Conservation (phyloP, 2,113 vertebrate species). For the Antechinus flavipes region DNA sequence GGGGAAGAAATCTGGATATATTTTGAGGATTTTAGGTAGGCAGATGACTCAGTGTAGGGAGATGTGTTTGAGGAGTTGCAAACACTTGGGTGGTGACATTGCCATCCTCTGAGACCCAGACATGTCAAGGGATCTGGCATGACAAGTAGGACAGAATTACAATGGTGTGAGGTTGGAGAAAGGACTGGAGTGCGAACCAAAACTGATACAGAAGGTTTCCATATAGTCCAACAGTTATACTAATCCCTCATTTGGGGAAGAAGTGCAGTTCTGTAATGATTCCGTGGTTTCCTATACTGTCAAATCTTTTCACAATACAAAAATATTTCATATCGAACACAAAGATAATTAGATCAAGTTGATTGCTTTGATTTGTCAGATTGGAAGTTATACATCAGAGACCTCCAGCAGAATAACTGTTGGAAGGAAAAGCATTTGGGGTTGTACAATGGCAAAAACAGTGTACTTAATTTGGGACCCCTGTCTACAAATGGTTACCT, state of each 20-base stretch:
- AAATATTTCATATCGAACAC: too few relatives aligned
- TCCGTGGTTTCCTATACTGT: too few relatives aligned
- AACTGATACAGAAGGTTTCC: not conserved
- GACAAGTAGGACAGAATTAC: not conserved
- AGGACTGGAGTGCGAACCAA: not conserved
- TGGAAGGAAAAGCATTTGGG: not conserved
- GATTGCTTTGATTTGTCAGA: not conserved
- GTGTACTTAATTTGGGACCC: not conserved
- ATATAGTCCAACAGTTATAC: not conserved
- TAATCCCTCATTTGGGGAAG: not conserved
- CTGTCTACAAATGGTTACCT: not conserved
- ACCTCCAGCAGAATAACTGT: not conserved
- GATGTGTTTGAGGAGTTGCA: slow-evolving; percentile 32
- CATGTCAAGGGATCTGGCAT: not conserved
- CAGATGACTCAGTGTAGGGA: slow-evolving; percentile 57
- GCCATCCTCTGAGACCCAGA: slow-evolving; percentile 13
- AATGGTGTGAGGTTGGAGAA: not conserved
- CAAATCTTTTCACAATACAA: too few relatives aligned
- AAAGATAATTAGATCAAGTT: too few relatives aligned
- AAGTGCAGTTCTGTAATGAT: not conserved
- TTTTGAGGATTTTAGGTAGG: slow-evolving; percentile 54
- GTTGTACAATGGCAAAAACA: not conserved
- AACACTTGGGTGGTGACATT: slow-evolving; percentile 38
- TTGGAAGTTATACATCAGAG: not conserved
- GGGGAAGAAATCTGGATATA: not conserved